Conservation (phyloP, 2,888 invertebrate genomes). For the Drosophila quinaria region DNA sequence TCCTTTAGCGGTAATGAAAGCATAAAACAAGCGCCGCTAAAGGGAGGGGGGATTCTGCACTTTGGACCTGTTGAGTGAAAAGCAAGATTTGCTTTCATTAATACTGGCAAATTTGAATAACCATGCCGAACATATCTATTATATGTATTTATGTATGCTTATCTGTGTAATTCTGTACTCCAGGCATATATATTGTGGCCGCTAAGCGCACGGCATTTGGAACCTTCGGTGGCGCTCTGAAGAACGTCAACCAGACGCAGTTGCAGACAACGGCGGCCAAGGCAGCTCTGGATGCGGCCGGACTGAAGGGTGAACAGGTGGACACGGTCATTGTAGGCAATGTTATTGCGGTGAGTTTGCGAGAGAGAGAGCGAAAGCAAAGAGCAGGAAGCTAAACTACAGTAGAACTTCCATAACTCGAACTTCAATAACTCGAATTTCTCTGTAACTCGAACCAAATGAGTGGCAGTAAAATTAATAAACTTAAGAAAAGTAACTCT, state of each 20-base stretch:
- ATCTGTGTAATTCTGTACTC: constrained; percentile 4
- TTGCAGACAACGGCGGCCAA: constrained; percentile 93
- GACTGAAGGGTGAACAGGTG: constrained; percentile 93
- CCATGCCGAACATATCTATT: constrained; percentile 16
- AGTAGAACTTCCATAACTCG: too few relatives aligned
- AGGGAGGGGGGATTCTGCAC: constrained; percentile 30
- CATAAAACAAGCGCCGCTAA: constrained; percentile 8
- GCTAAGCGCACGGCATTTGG: constrained; percentile 99
- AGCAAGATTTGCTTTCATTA: constrained; percentile 34
- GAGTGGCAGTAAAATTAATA: too few relatives aligned
- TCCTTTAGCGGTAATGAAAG: constrained; percentile 1
- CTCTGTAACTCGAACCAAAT: too few relatives aligned
- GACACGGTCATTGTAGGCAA: constrained; percentile 96
- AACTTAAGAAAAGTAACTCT: too few relatives aligned
- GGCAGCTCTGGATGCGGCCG: constrained; percentile 92
- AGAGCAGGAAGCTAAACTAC: background rate
- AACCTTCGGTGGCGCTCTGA: constrained; percentile 94
- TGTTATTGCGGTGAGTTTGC: constrained; percentile 91
- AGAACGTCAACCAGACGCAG: constrained; percentile 90
- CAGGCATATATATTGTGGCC: constrained; percentile 96
- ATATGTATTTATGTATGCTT: constrained; percentile 7
- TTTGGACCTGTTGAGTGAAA: constrained; percentile 54
- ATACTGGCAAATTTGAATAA: constrained; percentile 41
- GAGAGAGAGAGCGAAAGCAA: background rate
- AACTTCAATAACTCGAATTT: too few relatives aligned